Conservation (phyloP, 2,888 invertebrate species). For the Dendrolimus pini region DNA sequence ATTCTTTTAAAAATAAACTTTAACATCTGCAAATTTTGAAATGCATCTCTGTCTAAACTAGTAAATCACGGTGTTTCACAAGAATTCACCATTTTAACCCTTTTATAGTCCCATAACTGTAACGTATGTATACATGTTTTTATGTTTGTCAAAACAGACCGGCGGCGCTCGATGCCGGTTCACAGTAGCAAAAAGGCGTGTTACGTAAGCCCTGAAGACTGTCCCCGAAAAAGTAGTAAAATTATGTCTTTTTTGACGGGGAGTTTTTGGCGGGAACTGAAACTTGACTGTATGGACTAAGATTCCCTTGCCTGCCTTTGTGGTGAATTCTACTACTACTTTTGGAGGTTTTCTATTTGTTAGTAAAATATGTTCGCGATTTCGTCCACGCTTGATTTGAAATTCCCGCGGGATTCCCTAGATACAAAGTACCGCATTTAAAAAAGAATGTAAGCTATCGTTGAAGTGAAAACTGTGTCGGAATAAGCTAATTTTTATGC, state of each 20-base stretch:
- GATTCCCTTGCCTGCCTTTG: no score
- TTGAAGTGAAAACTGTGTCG: no score
- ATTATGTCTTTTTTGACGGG: not conserved
- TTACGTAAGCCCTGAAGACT: slow-evolving; percentile 18
- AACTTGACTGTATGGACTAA: no score
- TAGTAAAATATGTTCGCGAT: no score
- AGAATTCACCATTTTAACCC: slow-evolving; percentile 25
- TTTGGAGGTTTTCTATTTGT: no score
- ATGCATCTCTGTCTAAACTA: slow-evolving; percentile 5
- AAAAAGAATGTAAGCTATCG: no score
- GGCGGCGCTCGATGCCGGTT: slow-evolving; percentile 12
- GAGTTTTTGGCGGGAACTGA: no score
- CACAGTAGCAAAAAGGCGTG: slow-evolving; percentile 18
- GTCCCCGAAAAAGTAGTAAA: not conserved
- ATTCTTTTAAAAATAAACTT: slow-evolving; percentile 6
- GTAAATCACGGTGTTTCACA: slow-evolving; percentile 20
- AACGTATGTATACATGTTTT: slow-evolving; percentile 40
- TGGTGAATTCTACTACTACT: no score
- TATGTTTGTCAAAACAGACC: slow-evolving; percentile 59
- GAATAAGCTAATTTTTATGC: no score
- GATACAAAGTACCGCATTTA: no score
- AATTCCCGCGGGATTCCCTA: no score
- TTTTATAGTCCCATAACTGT: slow-evolving; percentile 43
- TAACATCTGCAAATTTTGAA: slow-evolving; percentile 27
- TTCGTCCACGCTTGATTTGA: no score